Base-by-base conservation (phyloP, 2,888 invertebrate species). In the Aricia artaxerxes region DNA sequence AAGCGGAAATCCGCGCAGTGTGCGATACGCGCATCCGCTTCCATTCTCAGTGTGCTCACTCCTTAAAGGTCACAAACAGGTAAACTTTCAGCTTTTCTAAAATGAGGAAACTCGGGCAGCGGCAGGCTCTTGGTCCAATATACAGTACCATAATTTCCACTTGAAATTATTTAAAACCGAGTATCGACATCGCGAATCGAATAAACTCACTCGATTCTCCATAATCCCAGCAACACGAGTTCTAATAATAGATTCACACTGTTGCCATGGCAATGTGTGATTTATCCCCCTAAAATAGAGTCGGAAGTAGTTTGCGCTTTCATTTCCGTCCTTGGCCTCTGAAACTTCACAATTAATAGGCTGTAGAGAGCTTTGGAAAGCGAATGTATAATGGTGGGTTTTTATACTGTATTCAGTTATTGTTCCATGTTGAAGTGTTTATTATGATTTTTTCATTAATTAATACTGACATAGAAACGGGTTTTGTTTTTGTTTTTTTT, bases 271-370 rank as follows among this genome's bases (percentile, higher is more conserved):
- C 9, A 69, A 69, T 16, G 35, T 69, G 69, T 69, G 35, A 35
- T 35, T 38, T 69, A 69, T 69, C 35, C 7, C 2, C 13, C 16
- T 16, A 4, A 13, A 38, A 4, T 69, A 38, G 35, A 16, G 35
- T 69, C 35, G 69, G 49, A 16, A 64, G 4, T 64, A 44, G 60
- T 49, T 61, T 35, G 72, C 40, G 44, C 53, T 49, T n/a, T 57
- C 73, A 78, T 73, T 49, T 35, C 75, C 38, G 61, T 38, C 72
- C 78, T 81, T 78, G 79, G 78, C 80, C 80, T 80, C 80, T 81
- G 78, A 78, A 82, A 82, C 78, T 81, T 79, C 64, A 80, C 81
- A 80, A 80, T 81, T 82, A 80, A 80, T 80, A 61, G 79, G 79
- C 69, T 77, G 78, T 81, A 73, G 79, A 80, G 80, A 80, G 80